phyloP scores from a whole-genome alignment of 2,113 vertebrate genomes.

The Panurus biarmicus region DNA sequence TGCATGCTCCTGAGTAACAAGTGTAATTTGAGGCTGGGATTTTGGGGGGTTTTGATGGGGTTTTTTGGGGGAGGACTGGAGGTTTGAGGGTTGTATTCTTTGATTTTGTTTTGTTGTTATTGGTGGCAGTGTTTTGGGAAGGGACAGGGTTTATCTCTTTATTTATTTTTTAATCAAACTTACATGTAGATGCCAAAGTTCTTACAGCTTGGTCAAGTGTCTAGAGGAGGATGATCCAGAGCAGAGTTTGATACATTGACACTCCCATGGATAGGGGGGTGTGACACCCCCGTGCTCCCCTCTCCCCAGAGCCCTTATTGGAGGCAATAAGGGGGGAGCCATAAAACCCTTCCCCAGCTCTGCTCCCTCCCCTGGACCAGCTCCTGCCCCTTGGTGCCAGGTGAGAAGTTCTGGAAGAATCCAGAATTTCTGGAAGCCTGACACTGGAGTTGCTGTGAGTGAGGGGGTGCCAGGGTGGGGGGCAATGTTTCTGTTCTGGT shows the following conservation, averaged over 20 bases:
- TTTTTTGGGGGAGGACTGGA: background rate
- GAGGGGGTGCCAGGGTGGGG: background rate
- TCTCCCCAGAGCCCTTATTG: too few relatives aligned
- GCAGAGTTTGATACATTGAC: rapidly evolving
- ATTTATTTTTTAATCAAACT: background rate
- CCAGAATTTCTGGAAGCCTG: background rate
- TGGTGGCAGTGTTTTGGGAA: background rate
- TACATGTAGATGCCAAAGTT: background rate
- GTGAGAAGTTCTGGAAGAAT: background rate
- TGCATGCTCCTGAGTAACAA: background rate
- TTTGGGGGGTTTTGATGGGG: background rate
- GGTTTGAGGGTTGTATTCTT: too few relatives aligned
- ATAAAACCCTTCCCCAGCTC: background rate
- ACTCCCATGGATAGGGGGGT: rapidly evolving
- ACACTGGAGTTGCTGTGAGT: background rate
- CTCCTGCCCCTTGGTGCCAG: background rate
- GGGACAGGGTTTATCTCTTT: background rate
- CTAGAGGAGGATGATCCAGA: rapidly evolving
- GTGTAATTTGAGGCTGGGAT: rapidly evolving
- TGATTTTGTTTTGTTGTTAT: background rate
- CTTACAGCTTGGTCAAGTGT: too few relatives aligned
- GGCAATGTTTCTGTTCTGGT: background rate
- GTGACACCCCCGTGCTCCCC: background rate
- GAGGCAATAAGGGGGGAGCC: background rate
- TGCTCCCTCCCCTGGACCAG: background rate